Evolutionary conservation across 2,888 invertebrate genomes (phyloP), one percentile per base, ranked within the genome.

Genomic region (Patella pellucida): DNA sequence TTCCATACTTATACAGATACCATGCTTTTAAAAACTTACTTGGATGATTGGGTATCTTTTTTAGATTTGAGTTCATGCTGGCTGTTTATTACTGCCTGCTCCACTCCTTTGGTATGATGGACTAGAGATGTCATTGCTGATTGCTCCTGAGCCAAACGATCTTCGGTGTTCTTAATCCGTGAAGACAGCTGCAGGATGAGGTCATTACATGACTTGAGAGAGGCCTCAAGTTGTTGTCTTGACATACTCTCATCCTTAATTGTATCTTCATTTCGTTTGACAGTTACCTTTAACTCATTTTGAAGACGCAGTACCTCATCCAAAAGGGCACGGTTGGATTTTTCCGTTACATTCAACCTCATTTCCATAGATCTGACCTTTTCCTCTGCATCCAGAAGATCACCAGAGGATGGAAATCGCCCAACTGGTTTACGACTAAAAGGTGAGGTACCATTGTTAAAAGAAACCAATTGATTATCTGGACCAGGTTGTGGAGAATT

Each of bases 251-350:
- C 91, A 54, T 90, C 89, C 9, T 87, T 82, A 11, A 90, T 51
- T 9, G 85, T 75, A 23, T 90, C 89, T 72, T 91, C 90, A 81
- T 86, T 89, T 50, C 85, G 82, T 15, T 86, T 85, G 9, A 86
- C 79, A 9, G 84, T 83, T 15, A 79, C 78, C 74, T 89, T 83
- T 50, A 89, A 81, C 70, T 91, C 91, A 77, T 83, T 85, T 78
- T 90, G 90, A 52, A 91, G 81, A 19, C 90, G 83, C 16, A 90
- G 84, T 52, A 91, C 90, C 79, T 91, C 91, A 77, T 90, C 90
- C 41, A 91, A 81, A 4, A 91, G 82, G 16, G 90, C 88, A n/a
- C 91, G 80, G 82, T 91, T 90, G 9, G 90, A 90, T 79, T 89
- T 89, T 79, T 91, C 91, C 0, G 91, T 85, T 50, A 89, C 87